Conservation (phyloP, 2,888 invertebrate genomes). For the Cataglyphis cursor region DNA sequence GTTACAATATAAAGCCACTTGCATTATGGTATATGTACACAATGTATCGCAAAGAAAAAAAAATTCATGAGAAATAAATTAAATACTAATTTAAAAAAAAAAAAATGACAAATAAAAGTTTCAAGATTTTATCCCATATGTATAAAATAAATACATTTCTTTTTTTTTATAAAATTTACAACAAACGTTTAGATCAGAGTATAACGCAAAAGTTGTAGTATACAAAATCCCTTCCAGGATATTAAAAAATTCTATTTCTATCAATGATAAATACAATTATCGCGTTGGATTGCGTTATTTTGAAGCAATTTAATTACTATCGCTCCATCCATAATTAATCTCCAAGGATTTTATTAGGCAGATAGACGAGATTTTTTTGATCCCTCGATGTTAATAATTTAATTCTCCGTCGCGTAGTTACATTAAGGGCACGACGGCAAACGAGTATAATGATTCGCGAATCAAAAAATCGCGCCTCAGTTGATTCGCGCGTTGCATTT, state of each 20-base stretch:
- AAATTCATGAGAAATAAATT: slow-evolving; percentile 14
- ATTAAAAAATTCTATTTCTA: slow-evolving; percentile 21
- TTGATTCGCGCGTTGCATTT: slow-evolving; percentile 15
- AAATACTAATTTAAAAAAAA: neutral
- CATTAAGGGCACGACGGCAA: neutral
- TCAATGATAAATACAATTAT: neutral
- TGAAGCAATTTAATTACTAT: neutral
- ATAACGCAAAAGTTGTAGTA: neutral
- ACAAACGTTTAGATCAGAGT: neutral
- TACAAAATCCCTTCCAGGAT: neutral
- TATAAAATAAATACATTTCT: neutral
- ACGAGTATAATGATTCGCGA: slow-evolving; percentile 29
- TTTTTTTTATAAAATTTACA: neutral
- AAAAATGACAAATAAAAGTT: neutral
- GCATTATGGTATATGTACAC: neutral
- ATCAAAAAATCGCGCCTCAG: slow-evolving; percentile 13
- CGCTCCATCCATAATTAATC: slow-evolving; percentile 8
- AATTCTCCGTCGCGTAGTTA: slow-evolving; percentile 27
- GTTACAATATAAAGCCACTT: slow-evolving; percentile 6
- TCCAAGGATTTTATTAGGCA: neutral
- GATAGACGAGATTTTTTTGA: neutral
- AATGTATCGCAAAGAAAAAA: neutral
- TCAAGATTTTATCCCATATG: neutral
- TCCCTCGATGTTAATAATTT: slow-evolving; percentile 35
- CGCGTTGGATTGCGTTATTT: neutral